Evolutionary conservation across 2,113 vertebrate genomes (phyloP).

Genomic region (Amphiprion ocellaris): DNA sequence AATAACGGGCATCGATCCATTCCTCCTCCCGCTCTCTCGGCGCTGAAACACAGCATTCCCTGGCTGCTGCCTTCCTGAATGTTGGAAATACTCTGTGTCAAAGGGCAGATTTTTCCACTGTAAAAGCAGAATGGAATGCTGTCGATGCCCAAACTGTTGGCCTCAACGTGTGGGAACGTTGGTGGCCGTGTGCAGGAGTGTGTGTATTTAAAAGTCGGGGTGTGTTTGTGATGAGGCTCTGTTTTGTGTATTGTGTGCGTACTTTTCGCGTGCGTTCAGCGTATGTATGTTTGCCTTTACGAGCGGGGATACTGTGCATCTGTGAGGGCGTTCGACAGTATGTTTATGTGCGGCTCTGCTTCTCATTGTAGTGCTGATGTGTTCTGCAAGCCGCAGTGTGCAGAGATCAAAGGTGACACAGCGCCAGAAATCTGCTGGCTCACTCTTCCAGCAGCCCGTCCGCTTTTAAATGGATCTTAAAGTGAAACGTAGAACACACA

Average conservation of each 20-base stretch:
- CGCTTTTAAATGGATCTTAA: slow-evolving; percentile 58
- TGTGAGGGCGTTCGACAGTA: slow-evolving; percentile 12
- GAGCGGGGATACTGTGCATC: slow-evolving; percentile 16
- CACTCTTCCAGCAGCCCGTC: slow-evolving; percentile 46
- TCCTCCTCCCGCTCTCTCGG: slow-evolving; percentile 28
- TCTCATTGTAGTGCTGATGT: slow-evolving; percentile 56
- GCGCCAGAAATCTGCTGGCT: slow-evolving; percentile 60
- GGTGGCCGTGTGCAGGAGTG: slow-evolving; percentile 31
- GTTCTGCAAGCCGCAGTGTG: slow-evolving; percentile 51
- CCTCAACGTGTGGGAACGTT: slow-evolving; percentile 69
- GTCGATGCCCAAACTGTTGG: slow-evolving; percentile 67
- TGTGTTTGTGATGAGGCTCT: slow-evolving; percentile 16
- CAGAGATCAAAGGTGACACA: slow-evolving; percentile 62
- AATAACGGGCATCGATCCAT: slow-evolving; percentile 55
- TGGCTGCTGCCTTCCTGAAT: slow-evolving; percentile 60
- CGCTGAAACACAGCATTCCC: slow-evolving; percentile 63
- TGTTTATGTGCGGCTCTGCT: slow-evolving; percentile 45
- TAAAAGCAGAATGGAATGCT: slow-evolving; percentile 78
- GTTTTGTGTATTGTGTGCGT: slow-evolving; percentile 17
- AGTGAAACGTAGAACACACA: slow-evolving; percentile 39
- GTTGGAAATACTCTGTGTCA: slow-evolving; percentile 75
- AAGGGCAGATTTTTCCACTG: slow-evolving; percentile 77
- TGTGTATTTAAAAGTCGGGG: slow-evolving; percentile 30
- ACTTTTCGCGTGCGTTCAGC: not conserved
- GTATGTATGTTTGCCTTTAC: slow-evolving; percentile 40